Evolutionary conservation across 92 coral and sea anemone species (phyloP).

Genomic region (Pocillopora meandrina): DNA sequence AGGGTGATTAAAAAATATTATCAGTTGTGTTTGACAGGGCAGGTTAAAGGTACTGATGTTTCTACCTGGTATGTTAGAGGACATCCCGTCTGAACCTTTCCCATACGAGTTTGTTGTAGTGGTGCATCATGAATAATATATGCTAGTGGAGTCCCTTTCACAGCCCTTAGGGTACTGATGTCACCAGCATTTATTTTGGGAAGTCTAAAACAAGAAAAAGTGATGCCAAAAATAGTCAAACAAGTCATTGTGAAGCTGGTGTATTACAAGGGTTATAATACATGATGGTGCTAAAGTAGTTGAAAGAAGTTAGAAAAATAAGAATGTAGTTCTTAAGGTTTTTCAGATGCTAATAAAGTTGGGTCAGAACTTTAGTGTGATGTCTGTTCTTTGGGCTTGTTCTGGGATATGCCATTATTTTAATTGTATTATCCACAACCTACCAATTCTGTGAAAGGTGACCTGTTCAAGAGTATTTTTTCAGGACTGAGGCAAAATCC

Average conservation of each 20-base stretch:
- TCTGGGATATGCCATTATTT: slow-evolving; percentile 1
- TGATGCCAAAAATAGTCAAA: slow-evolving; percentile 9
- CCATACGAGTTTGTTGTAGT: slow-evolving; percentile 36
- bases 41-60: no score
- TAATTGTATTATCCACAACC: slow-evolving; percentile 11
- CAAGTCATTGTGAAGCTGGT: slow-evolving; percentile 15
- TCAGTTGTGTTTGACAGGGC: no score
- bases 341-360: slow-evolving; percentile 29
- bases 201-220: slow-evolving; percentile 36
- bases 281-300: no score
- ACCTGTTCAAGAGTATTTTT: slow-evolving; percentile 13
- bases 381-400: slow-evolving; percentile 19
- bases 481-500: slow-evolving; percentile 4
- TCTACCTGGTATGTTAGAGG: no score
- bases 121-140: slow-evolving; percentile 38
- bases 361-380: slow-evolving; percentile 18
- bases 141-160: slow-evolving; percentile 49
- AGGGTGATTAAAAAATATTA: no score
- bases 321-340: slow-evolving; percentile 16
- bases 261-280: slow-evolving; percentile 20
- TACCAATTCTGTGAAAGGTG: slow-evolving; percentile 17
- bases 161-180: slow-evolving; percentile 30
- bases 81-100: no score
- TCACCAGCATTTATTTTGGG: slow-evolving; percentile 52
- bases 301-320: no score